Evolutionary conservation across 2,888 invertebrate genomes (phyloP).

Genomic region (Meteorus colon): DNA sequence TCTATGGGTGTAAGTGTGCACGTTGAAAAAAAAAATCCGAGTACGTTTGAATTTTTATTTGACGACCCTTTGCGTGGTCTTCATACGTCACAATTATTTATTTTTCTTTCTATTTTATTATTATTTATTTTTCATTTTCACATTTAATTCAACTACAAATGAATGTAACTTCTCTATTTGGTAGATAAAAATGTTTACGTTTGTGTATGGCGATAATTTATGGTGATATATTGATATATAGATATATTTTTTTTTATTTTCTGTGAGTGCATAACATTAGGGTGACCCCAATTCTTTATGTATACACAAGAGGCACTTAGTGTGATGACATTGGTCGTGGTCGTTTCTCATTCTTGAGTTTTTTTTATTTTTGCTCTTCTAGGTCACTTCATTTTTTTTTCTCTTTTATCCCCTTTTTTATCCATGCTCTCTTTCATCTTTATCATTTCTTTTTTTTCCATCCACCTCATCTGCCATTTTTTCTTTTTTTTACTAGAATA

Average conservation of each 20-base stretch:
- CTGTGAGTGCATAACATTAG: constrained; percentile 5
- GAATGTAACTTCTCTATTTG: not conserved
- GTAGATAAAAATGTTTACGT: not conserved
- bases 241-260: constrained; percentile 7
- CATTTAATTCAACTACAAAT: not conserved
- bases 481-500: not conserved
- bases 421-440: not conserved
- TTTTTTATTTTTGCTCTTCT: not conserved
- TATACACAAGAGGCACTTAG: constrained; percentile 18
- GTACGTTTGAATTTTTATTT: constrained; percentile 31
- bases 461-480: not conserved
- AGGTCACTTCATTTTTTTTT: not conserved
- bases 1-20: not conserved
- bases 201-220: not conserved
- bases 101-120: constrained; percentile 7
- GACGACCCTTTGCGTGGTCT: constrained; percentile 15
- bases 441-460: not conserved
- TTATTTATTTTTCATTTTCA: not conserved
- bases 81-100: constrained; percentile 27
- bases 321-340: constrained; percentile 18
- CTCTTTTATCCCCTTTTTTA: not conserved
- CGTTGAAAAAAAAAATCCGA: constrained; percentile 28
- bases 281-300: constrained; percentile 22
- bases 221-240: not conserved
- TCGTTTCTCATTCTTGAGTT: constrained; percentile 1